These are phyloP conservation scores for Artibeus jamaicensis DNA, from an alignment of 2,797 vertebrate genomes.

Conservation along the genomic window DNA sequence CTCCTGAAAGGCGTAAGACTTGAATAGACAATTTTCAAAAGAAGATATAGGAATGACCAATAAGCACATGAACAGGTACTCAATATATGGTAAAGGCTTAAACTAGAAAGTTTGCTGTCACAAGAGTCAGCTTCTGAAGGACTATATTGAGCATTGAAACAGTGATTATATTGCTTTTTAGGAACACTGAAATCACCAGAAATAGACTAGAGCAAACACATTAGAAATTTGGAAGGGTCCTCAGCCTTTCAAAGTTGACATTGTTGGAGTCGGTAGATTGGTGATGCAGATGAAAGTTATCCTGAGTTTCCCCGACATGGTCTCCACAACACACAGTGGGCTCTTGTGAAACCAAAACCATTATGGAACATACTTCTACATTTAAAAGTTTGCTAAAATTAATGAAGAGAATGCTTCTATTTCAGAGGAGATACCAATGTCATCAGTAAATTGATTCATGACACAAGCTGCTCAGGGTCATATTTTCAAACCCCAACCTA, in stretches of 20 bases:
- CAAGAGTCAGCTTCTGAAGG: neutral
- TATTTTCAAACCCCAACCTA: constrained; percentile 12
- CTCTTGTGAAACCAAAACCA: neutral
- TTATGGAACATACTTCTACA: neutral
- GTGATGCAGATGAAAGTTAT: neutral
- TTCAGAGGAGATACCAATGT: neutral
- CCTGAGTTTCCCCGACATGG: neutral
- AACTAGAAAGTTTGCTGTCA: neutral
- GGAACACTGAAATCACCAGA: neutral
- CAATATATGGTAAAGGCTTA: neutral
- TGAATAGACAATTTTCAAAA: constrained; percentile 12
- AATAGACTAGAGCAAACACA: neutral
- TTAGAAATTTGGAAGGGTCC: neutral
- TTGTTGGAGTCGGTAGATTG: neutral
- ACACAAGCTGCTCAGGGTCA: neutral
- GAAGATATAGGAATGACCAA: neutral
- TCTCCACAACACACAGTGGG: neutral
- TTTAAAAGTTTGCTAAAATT: neutral
- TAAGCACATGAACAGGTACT: neutral
- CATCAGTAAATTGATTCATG: neutral
- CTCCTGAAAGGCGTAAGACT: neutral
- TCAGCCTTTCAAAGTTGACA: neutral
- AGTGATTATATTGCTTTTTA: neutral
- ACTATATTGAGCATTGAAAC: neutral
- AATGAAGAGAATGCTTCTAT: neutral